Base-by-base conservation (phyloP, 2,113 vertebrate genomes). In the Chascanopsetta lugubris region DNA sequence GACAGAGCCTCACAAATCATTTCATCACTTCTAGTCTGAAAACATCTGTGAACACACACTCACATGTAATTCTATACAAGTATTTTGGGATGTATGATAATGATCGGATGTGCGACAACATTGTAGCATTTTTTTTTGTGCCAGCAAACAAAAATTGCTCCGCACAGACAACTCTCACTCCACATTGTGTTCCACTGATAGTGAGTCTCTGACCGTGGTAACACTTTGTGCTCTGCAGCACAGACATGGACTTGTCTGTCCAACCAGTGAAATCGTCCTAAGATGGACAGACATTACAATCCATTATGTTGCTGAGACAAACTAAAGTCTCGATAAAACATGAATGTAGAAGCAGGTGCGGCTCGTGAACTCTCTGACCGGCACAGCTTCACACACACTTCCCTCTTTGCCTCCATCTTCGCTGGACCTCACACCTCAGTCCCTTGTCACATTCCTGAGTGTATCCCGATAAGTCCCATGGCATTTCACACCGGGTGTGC, bases 381-480 rank as follows among this genome's bases (percentile, higher is more conserved):
- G 27, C 25, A 17, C 24, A 40, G 58, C 24, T n/a, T 66, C 49
- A 40, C 49, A 40, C 49, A 61, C 42, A 59, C 40, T 47, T 63
- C 22, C 26, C 32, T 6, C 58, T 56, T 49, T 55, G 38, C 42
- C 45, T 50, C 68, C 6, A 27, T 78, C 82, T 78, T 72, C 34
- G 46, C 45, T 48, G 66, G 69, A 75, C 69, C 77, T 56, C 73
- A 68, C 74, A 67, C 50, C 46, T 72, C 70, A 20, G 75, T 82
- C 77, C 50, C 54, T 75, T 61, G 81, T 74, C 86, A 80, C 77
- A 80, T 90, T 86, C 84, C 83, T 79, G 70, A 70, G 80, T 61
- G 36, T 74, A 85, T 78, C 72, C 85, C 51, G 68, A 82, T 88
- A 78, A 80, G 38, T 83, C 85, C 34, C 46, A n/a, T 62, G 83